Evolutionary conservation across 1,140 invertebrate species (phyloP).

Genomic region (Thrips palmi): DNA sequence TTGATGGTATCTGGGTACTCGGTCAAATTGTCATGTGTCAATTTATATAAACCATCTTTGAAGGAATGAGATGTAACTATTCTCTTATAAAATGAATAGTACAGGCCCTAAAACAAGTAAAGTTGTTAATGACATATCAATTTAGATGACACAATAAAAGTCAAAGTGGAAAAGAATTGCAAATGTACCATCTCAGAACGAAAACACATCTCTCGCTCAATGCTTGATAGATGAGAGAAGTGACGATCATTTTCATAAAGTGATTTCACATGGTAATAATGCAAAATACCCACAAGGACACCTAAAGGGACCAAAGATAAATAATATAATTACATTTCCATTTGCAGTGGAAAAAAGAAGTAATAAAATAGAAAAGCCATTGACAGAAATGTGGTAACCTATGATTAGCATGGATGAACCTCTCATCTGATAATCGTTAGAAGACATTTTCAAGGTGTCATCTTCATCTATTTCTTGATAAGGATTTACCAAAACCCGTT

Average conservation of each 20-base stretch:
- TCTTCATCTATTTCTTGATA: too few species aligned
- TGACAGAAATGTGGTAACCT: too few species aligned
- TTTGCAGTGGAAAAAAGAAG: too few species aligned
- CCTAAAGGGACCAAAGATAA: too few species aligned
- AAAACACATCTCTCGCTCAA: slow-evolving; percentile 67
- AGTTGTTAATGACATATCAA: not conserved
- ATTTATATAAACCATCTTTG: slow-evolving; percentile 34
- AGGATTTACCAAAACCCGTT: too few species aligned
- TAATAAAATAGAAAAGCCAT: too few species aligned
- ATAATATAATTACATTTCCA: too few species aligned
- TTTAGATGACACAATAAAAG: not conserved
- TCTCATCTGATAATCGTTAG: too few species aligned
- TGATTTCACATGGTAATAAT: slow-evolving; percentile 44
- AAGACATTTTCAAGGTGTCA: too few species aligned
- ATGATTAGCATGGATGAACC: too few species aligned
- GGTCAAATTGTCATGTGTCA: slow-evolving; percentile 56
- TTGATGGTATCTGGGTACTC: slow-evolving; percentile 65
- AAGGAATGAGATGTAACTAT: slow-evolving; percentile 48
- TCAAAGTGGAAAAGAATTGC: not conserved
- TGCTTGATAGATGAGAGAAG: slow-evolving; percentile 62
- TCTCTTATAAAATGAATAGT: slow-evolving; percentile 75
- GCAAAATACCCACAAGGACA: too few species aligned
- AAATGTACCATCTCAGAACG: slow-evolving; percentile 54
- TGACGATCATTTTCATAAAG: slow-evolving; percentile 65
- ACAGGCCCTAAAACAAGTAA: slow-evolving; percentile 44